Evolutionary conservation across 2,797 vertebrate species (phyloP).

Genomic region (Scolopax rusticola): DNA sequence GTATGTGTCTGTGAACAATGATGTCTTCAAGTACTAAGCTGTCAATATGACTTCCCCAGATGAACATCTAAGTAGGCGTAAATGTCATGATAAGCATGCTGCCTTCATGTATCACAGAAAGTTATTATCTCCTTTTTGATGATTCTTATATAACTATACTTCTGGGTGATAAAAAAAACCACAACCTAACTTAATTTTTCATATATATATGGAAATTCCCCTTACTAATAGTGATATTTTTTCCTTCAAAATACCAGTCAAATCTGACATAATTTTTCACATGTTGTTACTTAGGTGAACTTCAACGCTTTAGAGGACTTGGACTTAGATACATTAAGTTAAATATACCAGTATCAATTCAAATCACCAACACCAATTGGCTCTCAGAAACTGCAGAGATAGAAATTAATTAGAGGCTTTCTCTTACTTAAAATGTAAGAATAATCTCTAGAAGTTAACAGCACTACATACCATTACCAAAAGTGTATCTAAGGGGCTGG

Average conservation of each 20-base stretch:
- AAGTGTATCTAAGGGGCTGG: not conserved
- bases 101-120: conserved; percentile 58
- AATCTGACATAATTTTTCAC: not conserved
- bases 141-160: conserved; percentile 64
- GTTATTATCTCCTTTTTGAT: conserved; percentile 49
- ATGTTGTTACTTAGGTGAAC: not conserved
- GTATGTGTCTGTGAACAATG: conserved; percentile 67
- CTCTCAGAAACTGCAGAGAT: not conserved
- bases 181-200: not conserved
- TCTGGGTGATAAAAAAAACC: conserved; percentile 7
- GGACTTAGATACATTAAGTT: not conserved
- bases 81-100: conserved; percentile 71
- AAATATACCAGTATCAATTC: not conserved
- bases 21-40: conserved; percentile 60
- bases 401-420: not conserved
- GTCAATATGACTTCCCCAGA: conserved; percentile 68
- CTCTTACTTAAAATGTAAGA: not conserved
- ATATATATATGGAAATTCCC: not conserved
- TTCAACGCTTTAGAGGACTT: not conserved
- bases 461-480: not conserved
- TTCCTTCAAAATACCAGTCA: not conserved
- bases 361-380: not conserved
- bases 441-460: not conserved
- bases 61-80: conserved; percentile 69
- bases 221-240: not conserved